A percentile compares a stretch with the other conserved stretches of the same genome.
phyloP scores from a whole-genome alignment of 2,888 invertebrate genomes.

The Pilophorus perplexus region DNA sequence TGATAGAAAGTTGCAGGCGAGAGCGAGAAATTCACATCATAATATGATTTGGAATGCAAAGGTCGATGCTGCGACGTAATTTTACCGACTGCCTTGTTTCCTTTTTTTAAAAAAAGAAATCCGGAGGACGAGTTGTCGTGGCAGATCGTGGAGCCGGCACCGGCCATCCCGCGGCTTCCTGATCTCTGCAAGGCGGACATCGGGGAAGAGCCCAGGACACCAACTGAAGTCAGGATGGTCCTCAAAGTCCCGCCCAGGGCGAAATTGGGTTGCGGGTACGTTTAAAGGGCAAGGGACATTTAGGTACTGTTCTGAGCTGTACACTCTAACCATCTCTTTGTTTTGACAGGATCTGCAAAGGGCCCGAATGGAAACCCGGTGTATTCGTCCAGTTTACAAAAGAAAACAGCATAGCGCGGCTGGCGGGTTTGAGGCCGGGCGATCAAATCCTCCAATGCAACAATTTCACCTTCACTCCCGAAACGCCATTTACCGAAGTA shows the following conservation, averaged over 20 bases:
- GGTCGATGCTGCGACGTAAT: too few relatives aligned
- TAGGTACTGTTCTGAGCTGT: too few relatives aligned
- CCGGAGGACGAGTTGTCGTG: constrained; percentile 75
- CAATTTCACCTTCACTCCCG: constrained; percentile 60
- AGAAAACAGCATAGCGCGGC: constrained; percentile 82
- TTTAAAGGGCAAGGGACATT: not conserved
- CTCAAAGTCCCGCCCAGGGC: constrained; percentile 78
- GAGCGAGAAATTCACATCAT: too few relatives aligned
- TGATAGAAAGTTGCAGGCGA: too few relatives aligned
- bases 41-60: too few relatives aligned
- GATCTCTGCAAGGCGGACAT: constrained; percentile 36
- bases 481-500: constrained; percentile 78
- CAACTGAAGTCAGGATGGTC: constrained; percentile 66
- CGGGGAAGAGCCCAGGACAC: constrained; percentile 39
- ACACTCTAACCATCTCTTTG: too few relatives aligned
- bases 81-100: too few relatives aligned
- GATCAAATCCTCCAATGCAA: constrained; percentile 91
- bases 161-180: constrained; percentile 15
- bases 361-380: constrained; percentile 81
- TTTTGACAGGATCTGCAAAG: constrained; percentile 80
- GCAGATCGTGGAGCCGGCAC: constrained; percentile 69
- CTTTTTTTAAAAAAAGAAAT: too few relatives aligned
- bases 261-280: constrained; percentile 79
- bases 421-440: constrained; percentile 82
- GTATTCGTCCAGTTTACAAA: constrained; percentile 88